A percentile compares a stretch with the other conserved stretches of the same genome.
phyloP scores from a whole-genome alignment of 2,113 vertebrate species.

The Oenanthe melanoleuca region DNA sequence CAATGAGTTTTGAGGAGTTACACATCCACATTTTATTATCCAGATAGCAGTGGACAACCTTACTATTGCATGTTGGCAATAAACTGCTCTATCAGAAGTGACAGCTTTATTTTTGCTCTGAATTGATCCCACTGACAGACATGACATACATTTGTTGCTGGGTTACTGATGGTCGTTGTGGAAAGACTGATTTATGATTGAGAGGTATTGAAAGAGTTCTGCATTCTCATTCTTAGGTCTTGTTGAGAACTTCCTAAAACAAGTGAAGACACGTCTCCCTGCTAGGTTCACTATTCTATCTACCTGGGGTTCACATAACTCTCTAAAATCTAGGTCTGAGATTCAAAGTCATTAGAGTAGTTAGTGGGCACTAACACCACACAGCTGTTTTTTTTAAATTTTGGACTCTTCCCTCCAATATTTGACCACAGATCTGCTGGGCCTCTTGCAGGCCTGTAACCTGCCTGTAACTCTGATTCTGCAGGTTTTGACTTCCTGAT shows the following conservation, averaged over 20 bases:
- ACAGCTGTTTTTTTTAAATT: background rate
- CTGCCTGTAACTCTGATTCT: background rate
- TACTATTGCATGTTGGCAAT: background rate
- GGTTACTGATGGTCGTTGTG: background rate
- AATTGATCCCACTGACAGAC: constrained; percentile 23
- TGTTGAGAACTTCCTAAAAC: background rate
- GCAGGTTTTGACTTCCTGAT: background rate
- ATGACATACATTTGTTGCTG: background rate
- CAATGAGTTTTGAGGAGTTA: background rate
- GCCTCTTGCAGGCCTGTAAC: background rate
- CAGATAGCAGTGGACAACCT: background rate
- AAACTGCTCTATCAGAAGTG: background rate
- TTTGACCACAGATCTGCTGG: background rate
- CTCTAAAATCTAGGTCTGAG: background rate
- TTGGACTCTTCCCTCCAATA: background rate
- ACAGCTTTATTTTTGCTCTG: background rate
- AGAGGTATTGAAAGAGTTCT: background rate
- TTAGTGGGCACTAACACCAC: background rate
- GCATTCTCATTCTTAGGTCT: background rate
- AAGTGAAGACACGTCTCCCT: background rate
- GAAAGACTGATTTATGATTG: background rate
- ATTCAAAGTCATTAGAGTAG: background rate
- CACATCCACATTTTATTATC: background rate
- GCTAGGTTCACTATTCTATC: background rate
- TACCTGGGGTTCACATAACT: background rate